These are phyloP conservation scores for Xyliphius kryptos DNA, from an alignment of 2,113 vertebrate species.

Conservation along the genomic window DNA sequence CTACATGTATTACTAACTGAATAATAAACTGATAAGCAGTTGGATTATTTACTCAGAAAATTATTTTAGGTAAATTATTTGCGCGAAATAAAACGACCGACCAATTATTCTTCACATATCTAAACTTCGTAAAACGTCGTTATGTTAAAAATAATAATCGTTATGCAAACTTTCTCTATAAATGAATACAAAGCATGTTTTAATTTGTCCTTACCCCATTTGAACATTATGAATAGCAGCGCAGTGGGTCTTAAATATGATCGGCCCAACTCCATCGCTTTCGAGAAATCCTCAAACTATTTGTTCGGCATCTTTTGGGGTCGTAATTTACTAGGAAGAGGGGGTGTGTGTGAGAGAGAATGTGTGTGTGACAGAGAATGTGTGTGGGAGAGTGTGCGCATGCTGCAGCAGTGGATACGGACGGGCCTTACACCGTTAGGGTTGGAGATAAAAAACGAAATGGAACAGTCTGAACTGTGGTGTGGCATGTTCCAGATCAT, in stretches of 20 bases:
- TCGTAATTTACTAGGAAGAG: conserved; percentile 3
- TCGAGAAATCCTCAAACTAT: conserved; percentile 15
- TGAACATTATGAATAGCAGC: conserved; percentile 60
- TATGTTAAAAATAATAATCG: background rate
- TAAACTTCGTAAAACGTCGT: too few species aligned
- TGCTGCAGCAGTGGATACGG: conserved; percentile 32
- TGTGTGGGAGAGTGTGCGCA: conserved; percentile 26
- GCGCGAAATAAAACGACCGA: too few species aligned
- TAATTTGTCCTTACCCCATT: conserved; percentile 57
- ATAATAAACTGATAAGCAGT: background rate
- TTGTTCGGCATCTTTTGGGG: conserved; percentile 29
- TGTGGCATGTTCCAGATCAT: too few species aligned
- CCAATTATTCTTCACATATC: too few species aligned
- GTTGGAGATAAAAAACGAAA: conserved; percentile 50
- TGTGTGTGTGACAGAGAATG: too few species aligned
- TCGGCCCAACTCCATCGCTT: conserved; percentile 58
- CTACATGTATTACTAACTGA: too few species aligned
- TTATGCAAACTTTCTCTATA: too few species aligned
- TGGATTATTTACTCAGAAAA: too few species aligned
- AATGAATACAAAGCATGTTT: background rate
- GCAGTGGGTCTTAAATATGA: conserved; percentile 49
- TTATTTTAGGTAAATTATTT: too few species aligned
- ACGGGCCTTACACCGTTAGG: conserved; percentile 54
- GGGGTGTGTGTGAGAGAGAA: too few species aligned
- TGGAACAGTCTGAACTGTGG: conserved; percentile 39